Base-by-base conservation (phyloP, 2,888 invertebrate species). In the Drosophila pseudotalamancana region DNA sequence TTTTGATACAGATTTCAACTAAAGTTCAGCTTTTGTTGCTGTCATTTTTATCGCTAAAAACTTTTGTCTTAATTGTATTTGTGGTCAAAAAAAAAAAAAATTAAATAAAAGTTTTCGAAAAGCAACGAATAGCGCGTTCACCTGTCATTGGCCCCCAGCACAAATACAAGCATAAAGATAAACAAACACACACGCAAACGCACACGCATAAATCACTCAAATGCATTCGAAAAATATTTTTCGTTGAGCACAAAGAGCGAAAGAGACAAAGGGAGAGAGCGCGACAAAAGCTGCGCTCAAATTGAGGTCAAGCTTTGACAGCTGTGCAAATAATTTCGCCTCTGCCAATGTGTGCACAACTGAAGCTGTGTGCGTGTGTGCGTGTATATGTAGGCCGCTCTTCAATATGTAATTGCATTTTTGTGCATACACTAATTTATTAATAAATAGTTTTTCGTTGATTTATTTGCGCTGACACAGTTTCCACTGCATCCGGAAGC, bases 261-360 rank as follows among this genome's bases (percentile, higher is more conserved):
- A 34, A 29, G 55, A 2, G 29, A 25, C 18, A 23, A n/a, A 25
- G 25, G 25, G 12, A 19, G 51, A 12, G 25, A 35, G 34, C 12
- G 23, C 37, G 46, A 64, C 57, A 74, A 68, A 66, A 72, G 68
- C 78, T 57, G 64, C 70, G 51, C 54, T 66, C 51, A 53, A 82
- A 84, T 56, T 77, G 79, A 66, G 83, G 83, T 84, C 83, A 85
- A 65, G 81, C 87, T 84, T 77, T 87, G 83, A 84, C 83, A 84
- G 83, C 83, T 84, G 83, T 70, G 87, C 87, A 84, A 84, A 84
- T 87, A 84, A 87, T 87, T 82, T 85, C 56, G 69, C 64, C 48
- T 57, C 42, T 35, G 16, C 55, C 56, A 56, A 59, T 72, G 83
- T 73, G 66, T 73, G 40, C 70, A 66, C 65, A 70, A 69, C 50